Conservation (phyloP, 2,113 vertebrate species). For the Mastomys coucha region DNA sequence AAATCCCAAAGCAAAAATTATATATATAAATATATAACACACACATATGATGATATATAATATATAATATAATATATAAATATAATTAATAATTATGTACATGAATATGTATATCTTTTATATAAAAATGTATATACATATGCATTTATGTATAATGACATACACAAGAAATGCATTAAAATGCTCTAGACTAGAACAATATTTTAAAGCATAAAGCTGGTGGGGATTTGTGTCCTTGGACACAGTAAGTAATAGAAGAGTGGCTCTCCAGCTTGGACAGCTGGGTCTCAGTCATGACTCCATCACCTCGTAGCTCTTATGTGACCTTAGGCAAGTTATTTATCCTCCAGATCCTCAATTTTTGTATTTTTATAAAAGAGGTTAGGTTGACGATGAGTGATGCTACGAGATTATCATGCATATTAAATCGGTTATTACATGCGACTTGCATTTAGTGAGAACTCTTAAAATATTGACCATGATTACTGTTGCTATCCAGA, state of each 20-base stretch:
- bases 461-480: background rate
- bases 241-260: background rate
- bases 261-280: background rate
- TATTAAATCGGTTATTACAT: constrained; percentile 37
- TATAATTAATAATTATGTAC: too few species aligned
- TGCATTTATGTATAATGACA: background rate
- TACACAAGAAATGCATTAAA: background rate
- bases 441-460: background rate
- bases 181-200: background rate
- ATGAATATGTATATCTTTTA: background rate
- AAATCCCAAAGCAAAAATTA: background rate
- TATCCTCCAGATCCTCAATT: background rate
- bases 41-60: too few species aligned
- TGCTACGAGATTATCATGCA: background rate
- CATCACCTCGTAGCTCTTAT: background rate
- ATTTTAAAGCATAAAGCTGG: background rate
- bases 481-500: background rate
- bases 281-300: background rate
- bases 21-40: background rate
- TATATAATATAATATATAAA: background rate
- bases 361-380: constrained; percentile 35
- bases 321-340: constrained; percentile 7
- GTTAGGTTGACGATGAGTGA: background rate
- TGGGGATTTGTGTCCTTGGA: constrained; percentile 30
- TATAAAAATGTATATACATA: background rate